Conservation (phyloP, 2,113 vertebrate genomes). For the Oncorhynchus keta region DNA sequence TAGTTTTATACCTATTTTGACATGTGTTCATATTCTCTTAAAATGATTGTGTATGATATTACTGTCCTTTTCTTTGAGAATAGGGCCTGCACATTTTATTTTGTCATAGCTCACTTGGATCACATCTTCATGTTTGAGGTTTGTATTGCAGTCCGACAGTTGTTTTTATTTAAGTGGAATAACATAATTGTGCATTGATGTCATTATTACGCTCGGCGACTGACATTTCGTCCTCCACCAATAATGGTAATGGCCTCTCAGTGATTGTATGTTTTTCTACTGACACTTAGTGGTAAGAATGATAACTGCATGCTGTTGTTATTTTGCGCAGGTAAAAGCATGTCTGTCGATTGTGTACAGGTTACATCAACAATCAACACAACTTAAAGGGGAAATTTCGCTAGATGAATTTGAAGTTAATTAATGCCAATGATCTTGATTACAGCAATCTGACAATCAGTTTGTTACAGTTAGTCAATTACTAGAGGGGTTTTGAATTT, state of each 20-base stretch:
- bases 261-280: constrained; percentile 46
- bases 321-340: background rate
- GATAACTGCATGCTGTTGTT: constrained; percentile 40
- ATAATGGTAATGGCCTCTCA: background rate
- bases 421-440: background rate
- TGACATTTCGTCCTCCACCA: no score
- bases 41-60: no score
- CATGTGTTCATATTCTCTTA: no score
- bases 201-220: no score
- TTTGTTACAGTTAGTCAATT: background rate
- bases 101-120: no score
- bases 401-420: background rate
- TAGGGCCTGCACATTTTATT: no score
- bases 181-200: no score
- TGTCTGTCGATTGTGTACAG: background rate
- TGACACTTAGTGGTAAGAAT: constrained; percentile 60
- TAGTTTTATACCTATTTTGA: no score
- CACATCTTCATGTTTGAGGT: no score
- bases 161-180: no score
- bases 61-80: no score
- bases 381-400: background rate
- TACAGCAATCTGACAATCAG: background rate
- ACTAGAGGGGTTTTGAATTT: background rate
- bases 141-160: no score
- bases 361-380: background rate